Percentiles rank a stretch among this genome's conserved stretches.
Evolutionary conservation across 2,113 vertebrate species (phyloP).

Genomic region (Siniperca knerii): DNA sequence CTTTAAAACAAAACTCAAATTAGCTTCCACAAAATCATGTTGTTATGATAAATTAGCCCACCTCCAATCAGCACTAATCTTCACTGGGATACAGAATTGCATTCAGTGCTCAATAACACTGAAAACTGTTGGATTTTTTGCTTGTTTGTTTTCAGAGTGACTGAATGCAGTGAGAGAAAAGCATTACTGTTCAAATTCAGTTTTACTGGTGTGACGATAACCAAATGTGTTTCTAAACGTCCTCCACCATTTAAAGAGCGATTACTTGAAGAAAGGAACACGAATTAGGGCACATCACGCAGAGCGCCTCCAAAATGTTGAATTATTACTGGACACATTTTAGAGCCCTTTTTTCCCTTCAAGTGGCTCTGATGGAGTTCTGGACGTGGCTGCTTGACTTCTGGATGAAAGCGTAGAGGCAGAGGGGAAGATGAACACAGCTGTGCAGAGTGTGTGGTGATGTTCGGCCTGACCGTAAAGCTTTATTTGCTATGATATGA

Average conservation of each 20-base stretch:
- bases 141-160: not conserved
- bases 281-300: not conserved
- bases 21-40: not conserved
- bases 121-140: not conserved
- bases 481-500: conserved; percentile 35
- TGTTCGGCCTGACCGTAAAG: conserved; percentile 4
- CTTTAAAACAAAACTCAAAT: not conserved
- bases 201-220: not conserved
- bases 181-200: not conserved
- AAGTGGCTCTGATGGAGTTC: not conserved
- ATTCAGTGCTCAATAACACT: not conserved
- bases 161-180: not conserved
- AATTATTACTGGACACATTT: conserved; percentile 16
- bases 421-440: not conserved
- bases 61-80: not conserved
- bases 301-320: not conserved
- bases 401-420: not conserved
- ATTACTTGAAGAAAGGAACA: not conserved
- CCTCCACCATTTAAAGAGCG: not conserved
- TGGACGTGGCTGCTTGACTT: not conserved
- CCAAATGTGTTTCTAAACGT: not conserved
- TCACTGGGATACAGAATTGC: too few species aligned
- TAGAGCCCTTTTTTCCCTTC: not conserved
- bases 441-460: not conserved
- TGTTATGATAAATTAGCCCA: not conserved